Base-by-base conservation (phyloP, 2,888 invertebrate genomes). In the Dasypolia templi region DNA sequence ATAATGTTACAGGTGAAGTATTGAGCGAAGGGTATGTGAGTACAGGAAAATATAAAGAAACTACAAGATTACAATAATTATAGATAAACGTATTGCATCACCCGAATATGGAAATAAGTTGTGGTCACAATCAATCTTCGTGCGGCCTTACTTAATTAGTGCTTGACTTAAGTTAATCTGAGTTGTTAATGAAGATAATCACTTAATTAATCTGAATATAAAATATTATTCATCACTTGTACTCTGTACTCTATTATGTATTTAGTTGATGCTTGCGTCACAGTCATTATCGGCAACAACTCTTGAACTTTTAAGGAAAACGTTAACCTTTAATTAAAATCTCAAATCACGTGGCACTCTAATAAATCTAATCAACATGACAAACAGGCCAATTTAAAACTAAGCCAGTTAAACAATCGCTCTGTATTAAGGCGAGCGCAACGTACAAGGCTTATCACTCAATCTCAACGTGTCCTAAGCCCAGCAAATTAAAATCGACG, bases 401-500 rank as follows among this genome's bases (percentile, higher is more conserved):
- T 58, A 46, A 68, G 44, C 68, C 26, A 63, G 65, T 84, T 42
- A 61, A 85, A 86, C 87, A 87, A 77, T 85, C 73, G 72, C 71
- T 84, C 78, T 86, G 79, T 85, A 86, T 86, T 85, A 72, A 84
- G 71, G 64, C 55, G 32, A 35, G 35, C 59, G 51, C 51, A 74
- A 77, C 82, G 62, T 77, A 82, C 74, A 77, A 75, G 75, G 75
- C 76, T 86, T 85, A 85, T 85, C 87, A 67, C 32, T 46, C 55
- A 55, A 86, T 85, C 85, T 72, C 49, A 82, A 76, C 82, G 77
- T 82, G 77, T 78, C 61, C 79, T 83, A 76, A 77, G 72, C 76
- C 53, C 44, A 35, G 64, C 75, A 82, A 82, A 87, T 85, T 87
- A 85, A 85, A 82, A 86, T 79, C 72, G 65, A 83, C 78, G 86